Base-by-base conservation (phyloP, 2,797 vertebrate species). In the Coreius guichenoti region DNA sequence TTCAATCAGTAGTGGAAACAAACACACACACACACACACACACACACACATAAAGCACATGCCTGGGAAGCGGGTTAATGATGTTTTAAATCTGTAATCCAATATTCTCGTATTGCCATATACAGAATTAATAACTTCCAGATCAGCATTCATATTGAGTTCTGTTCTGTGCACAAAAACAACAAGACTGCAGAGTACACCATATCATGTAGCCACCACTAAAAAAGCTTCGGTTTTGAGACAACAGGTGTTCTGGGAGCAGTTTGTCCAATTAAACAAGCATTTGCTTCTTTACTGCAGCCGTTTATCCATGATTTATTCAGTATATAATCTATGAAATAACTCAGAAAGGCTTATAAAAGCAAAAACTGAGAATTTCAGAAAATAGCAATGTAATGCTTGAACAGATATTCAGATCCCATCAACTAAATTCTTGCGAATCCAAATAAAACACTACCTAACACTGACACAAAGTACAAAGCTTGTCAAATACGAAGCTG, bases 1-100 rank as follows among this genome's bases (percentile, higher is more conserved):
- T 83, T 86, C 16, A 77, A 78, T 83, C 68, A 82, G 45, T 67
- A 86, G 73, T 67, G 56, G 21, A 84, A 43, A 36, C 29, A 51
- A 54, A 58, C 70, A 54, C 49, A 78, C 33, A 39, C 68, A 51
- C 9, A 45, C 36, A 69, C 65, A 83, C 74, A 77, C 26, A 61
- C 51, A 74, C 12, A 45, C 58, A 39, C 16, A 69, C n/a, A 58
- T 11, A 84, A 58, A 79, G 2, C 14, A 69, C 26, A 84, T 47
- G 56, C 72, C 61, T 73, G 45, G 7, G 49, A 75, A 69, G 65
- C 36, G 31, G 36, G 43, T 80, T 86, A 86, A 87, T 84, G 39
- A 51, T 26, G 74, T 80, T 80, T 82, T 83, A 61, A 65, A 82
- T 68, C 23, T 31, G 70, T 13, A 31, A 54, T 67, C 11, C 14